These are phyloP conservation scores for Morpho helenor DNA, from an alignment of 2,888 invertebrate species.

Conservation along the genomic window DNA sequence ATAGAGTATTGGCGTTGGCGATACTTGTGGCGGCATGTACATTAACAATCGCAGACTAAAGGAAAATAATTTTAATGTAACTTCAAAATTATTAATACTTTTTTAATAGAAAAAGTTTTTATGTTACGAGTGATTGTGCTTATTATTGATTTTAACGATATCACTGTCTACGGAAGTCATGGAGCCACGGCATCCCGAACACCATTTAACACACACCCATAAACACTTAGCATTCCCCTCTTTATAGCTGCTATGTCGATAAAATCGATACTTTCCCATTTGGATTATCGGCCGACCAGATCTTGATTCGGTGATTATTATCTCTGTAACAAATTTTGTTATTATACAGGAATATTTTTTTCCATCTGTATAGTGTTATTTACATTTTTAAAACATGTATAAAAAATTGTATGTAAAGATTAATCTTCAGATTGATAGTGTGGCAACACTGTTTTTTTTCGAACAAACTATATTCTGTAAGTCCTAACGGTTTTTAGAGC, in stretches of 20 bases:
- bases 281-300: conserved; percentile 41
- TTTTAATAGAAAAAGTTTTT: too few relatives aligned
- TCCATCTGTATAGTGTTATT: too few relatives aligned
- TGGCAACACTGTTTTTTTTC: too few relatives aligned
- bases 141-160: conserved; percentile 30
- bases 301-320: conserved; percentile 29
- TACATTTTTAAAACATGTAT: not conserved
- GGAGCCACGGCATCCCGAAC: conserved; percentile 32
- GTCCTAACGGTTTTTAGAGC: too few relatives aligned
- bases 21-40: too few relatives aligned
- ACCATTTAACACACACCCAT: conserved; percentile 47
- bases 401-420: not conserved
- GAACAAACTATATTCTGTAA: too few relatives aligned
- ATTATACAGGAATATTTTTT: too few relatives aligned
- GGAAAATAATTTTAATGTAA: too few relatives aligned
- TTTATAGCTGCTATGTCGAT: conserved; percentile 43
- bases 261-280: conserved; percentile 41
- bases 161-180: conserved; percentile 29
- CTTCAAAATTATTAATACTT: too few relatives aligned
- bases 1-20: too few relatives aligned
- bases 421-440: too few relatives aligned
- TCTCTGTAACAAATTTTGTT: conserved; percentile 12
- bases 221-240: conserved; percentile 35
- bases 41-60: too few relatives aligned
- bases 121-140: conserved; percentile 32